These are phyloP conservation scores for Natrix natrix DNA, from an alignment of 2,797 vertebrate genomes.

Conservation along the genomic window DNA sequence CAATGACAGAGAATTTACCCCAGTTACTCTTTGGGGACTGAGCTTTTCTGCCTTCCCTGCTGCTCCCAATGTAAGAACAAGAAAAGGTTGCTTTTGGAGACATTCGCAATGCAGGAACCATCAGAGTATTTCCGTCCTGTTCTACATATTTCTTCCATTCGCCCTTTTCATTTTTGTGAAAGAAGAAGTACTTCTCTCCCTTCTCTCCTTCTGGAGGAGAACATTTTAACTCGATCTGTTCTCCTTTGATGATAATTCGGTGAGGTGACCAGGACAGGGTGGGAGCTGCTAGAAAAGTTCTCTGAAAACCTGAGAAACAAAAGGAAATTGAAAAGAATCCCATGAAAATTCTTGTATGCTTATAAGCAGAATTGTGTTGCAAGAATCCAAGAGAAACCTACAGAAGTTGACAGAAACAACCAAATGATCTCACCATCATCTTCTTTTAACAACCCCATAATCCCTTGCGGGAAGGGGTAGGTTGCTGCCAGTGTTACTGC, in stretches of 20 bases:
- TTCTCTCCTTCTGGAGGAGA: neutral
- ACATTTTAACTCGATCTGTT: neutral
- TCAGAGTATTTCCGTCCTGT: neutral
- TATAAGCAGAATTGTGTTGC: neutral
- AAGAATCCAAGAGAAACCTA: neutral
- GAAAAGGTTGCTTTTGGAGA: neutral
- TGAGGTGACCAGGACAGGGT: neutral
- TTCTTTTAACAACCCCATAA: no score
- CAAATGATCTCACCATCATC: neutral
- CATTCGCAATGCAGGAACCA: neutral
- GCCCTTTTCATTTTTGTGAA: neutral
- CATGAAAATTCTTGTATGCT: neutral
- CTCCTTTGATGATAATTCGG: neutral
- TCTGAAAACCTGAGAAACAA: neutral
- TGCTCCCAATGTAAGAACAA: neutral
- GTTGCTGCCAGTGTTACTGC: no score
- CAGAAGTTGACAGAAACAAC: neutral
- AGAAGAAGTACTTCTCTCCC: neutral
- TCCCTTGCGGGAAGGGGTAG: no score
- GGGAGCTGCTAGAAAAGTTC: neutral
- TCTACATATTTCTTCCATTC: accelerated
- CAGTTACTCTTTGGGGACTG: accelerated
- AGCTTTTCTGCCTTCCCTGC: accelerated
- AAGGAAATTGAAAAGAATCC: neutral
- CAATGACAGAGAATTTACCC: neutral